Base-by-base conservation (phyloP, 2,113 vertebrate species). In the Datnioides undecimradiatus region DNA sequence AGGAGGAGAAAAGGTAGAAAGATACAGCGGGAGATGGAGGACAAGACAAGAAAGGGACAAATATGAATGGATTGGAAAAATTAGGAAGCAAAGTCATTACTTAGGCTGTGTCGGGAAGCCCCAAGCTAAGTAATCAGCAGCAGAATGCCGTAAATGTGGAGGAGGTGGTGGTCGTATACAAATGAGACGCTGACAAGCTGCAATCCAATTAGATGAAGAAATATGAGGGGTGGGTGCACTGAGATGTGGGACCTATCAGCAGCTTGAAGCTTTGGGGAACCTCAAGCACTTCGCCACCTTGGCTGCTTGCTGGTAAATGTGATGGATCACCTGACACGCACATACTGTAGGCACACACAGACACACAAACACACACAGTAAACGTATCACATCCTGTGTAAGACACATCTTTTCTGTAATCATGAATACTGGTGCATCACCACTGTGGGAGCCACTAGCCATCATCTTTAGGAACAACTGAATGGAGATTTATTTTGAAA, bases 141-240 rank as follows among this genome's bases (percentile, higher is more conserved):
- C 72, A 71, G 74, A 64, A 74, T 41, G 67, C 52, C 14, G 21
- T 86, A 83, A 83, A 73, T 85, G 89, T 80, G 78, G 83, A 86
- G 73, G 85, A 87, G 71, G 79, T 41, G 76, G 83, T 64, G 88
- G 65, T 70, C 25, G 10, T 82, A 83, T 81, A 80, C 78, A 92
- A 91, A 93, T 87, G 81, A 88, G 79, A 86, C 66, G 25, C 80
- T 91, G 89, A 91, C 89, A 91, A 85, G 82, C 83, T 73, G 60
- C 82, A 90, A 86, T 93, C 78, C 85, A 87, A 90, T 91, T 93
- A 94, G 90, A 91, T 86, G 84, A 91, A 92, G 92, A 93, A 93
- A 91, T 92, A 92, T 93, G 88, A 90, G 79, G 81, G 79, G 70
- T 57, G 68, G 58, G 51, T 80, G 43, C 57, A 57, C 51, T 57